Conservation (phyloP, 1,140 invertebrate species). For the Drosophila repleta region DNA sequence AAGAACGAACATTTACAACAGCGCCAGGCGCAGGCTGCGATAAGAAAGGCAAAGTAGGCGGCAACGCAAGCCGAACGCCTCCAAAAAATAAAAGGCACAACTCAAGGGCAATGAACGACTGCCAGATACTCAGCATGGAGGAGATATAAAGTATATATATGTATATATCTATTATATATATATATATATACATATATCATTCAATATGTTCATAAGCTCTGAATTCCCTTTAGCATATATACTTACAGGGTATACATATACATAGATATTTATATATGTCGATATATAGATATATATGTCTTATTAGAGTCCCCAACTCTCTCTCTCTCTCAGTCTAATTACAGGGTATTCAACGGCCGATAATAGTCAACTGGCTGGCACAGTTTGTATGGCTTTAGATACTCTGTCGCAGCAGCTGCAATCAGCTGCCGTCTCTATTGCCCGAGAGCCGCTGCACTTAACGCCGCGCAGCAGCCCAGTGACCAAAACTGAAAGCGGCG, state of each 20-base stretch:
- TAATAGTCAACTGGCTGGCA: background rate
- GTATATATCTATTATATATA: too few species aligned
- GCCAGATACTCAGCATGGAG: background rate
- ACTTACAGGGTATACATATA: too few species aligned
- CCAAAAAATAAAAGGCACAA: background rate
- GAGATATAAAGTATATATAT: too few species aligned
- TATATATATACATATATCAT: too few species aligned
- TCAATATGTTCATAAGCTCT: too few species aligned
- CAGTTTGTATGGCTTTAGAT: conserved; percentile 13
- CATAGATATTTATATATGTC: too few species aligned
- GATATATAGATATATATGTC: too few species aligned
- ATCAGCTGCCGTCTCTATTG: conserved; percentile 6
- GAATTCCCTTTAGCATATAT: too few species aligned
- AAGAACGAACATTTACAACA: conserved; percentile 41
- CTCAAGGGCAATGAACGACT: background rate
- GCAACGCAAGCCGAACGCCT: conserved; percentile 35
- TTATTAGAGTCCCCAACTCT: too few species aligned
- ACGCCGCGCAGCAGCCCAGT: conserved; percentile 28
- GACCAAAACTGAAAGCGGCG: conserved; percentile 27
- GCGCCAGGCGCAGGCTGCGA: conserved; percentile 46
- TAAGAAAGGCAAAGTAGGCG: conserved; percentile 55
- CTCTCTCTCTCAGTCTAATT: background rate
- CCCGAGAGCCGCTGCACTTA: conserved; percentile 25
- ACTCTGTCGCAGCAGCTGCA: conserved; percentile 16
- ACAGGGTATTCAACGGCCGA: conserved; percentile 24